phyloP scores from a whole-genome alignment of 2,888 invertebrate species.

The Cephus pygmeus region DNA sequence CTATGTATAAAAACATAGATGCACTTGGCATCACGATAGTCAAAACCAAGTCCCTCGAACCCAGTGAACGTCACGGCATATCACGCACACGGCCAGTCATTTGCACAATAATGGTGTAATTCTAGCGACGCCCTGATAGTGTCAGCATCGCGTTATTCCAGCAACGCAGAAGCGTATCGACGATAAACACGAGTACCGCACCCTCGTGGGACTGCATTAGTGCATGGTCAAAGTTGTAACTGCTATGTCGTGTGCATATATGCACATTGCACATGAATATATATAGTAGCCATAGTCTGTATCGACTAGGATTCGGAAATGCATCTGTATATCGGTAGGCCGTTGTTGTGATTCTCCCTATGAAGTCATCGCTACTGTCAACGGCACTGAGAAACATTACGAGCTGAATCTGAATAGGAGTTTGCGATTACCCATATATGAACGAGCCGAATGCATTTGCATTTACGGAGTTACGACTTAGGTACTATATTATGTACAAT shows the following conservation, averaged over 20 bases:
- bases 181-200: slow-evolving; percentile 26
- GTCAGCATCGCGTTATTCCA: slow-evolving; percentile 27
- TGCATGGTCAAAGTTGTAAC: not conserved
- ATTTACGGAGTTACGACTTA: not conserved
- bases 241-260: not conserved
- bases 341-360: not conserved
- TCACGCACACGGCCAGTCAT: slow-evolving; percentile 52
- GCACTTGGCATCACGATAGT: not conserved
- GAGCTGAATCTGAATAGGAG: not conserved
- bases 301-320: not conserved
- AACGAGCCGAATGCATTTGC: not conserved
- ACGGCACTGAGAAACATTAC: not conserved
- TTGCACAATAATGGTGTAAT: slow-evolving; percentile 60
- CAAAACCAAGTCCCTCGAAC: slow-evolving; percentile 10
- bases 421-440: not conserved
- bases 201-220: not conserved
- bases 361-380: not conserved
- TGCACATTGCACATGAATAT: not conserved
- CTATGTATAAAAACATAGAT: not conserved
- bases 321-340: not conserved
- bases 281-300: not conserved
- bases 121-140: slow-evolving; percentile 49
- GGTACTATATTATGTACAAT: not conserved
- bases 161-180: slow-evolving; percentile 29
- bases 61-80: slow-evolving; percentile 43